phyloP scores from a whole-genome alignment of 1,140 invertebrate genomes.

The fruit fly (Drosophila melanogaster) region DNA sequence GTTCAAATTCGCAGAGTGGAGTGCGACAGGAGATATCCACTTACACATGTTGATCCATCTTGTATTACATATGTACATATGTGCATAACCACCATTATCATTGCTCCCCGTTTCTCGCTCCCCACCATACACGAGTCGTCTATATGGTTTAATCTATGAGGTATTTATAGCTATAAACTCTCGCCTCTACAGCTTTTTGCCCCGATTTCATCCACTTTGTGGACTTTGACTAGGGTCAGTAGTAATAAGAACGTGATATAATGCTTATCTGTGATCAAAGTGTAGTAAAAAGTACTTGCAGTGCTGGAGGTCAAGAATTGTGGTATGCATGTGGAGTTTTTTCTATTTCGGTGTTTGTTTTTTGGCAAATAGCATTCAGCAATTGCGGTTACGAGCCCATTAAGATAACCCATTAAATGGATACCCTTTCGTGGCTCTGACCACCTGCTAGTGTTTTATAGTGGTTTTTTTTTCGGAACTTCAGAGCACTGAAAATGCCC shows the following conservation, averaged over 20 bases:
- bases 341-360: neutral
- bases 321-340: neutral
- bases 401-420: constrained; percentile 16
- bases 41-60: constrained; percentile 40
- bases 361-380: constrained; percentile 2
- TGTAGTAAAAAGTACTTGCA: too few species aligned
- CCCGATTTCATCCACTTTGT: constrained; percentile 1
- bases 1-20: neutral
- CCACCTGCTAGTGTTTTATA: constrained; percentile 36
- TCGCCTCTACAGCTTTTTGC: constrained; percentile 11
- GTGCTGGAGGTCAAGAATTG: neutral
- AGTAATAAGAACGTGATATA: neutral
- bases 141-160: constrained; percentile 25
- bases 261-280: neutral
- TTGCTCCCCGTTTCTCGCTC: constrained; percentile 9
- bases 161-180: constrained; percentile 24
- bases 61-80: constrained; percentile 26
- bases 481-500: constrained; percentile 31
- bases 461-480: constrained; percentile 1
- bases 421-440: constrained; percentile 19
- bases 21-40: constrained; percentile 34
- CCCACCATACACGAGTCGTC: neutral
- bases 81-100: constrained; percentile 13
- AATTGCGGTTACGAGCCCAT: constrained; percentile 5
- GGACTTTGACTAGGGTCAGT: constrained; percentile 9